Conservation (phyloP, 2,888 invertebrate species). For the Acleris laterana region DNA sequence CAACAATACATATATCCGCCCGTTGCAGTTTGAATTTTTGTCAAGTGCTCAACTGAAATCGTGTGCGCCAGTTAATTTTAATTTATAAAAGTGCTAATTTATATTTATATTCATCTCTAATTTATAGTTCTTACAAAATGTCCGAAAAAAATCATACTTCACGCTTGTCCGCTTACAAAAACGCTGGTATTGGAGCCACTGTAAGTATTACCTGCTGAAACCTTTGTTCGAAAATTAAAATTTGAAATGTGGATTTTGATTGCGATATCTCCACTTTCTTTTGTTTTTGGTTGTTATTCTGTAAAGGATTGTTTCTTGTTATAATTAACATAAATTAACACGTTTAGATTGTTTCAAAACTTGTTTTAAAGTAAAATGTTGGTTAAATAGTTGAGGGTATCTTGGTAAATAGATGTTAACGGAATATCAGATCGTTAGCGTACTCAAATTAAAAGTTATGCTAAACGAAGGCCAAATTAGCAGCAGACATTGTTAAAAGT, state of each 20-base stretch:
- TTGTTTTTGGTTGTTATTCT: not conserved
- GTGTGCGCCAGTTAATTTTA: not conserved
- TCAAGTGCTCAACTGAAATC: constrained; percentile 1
- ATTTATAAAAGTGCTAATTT: not conserved
- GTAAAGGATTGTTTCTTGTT: not conserved
- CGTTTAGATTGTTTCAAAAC: no score
- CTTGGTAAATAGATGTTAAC: not conserved
- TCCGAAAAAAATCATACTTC: constrained; percentile 83
- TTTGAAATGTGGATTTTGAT: not conserved
- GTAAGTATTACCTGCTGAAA: constrained; percentile 73
- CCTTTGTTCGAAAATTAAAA: constrained; percentile 29
- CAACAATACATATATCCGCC: constrained; percentile 9
- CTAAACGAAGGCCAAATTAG: no score
- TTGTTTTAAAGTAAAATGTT: not conserved
- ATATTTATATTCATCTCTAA: not conserved
- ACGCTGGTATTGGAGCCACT: constrained; percentile 89
- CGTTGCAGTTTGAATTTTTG: constrained; percentile 25
- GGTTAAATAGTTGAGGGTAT: not conserved
- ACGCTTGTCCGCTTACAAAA: constrained; percentile 90
- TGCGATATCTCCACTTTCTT: not conserved
- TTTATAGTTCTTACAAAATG: constrained; percentile 68
- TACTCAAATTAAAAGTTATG: no score
- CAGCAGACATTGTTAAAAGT: no score
- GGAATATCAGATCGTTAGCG: no score
- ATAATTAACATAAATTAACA: not conserved